Conservation (phyloP, 2,888 invertebrate genomes). For the Brachyptera putata region DNA sequence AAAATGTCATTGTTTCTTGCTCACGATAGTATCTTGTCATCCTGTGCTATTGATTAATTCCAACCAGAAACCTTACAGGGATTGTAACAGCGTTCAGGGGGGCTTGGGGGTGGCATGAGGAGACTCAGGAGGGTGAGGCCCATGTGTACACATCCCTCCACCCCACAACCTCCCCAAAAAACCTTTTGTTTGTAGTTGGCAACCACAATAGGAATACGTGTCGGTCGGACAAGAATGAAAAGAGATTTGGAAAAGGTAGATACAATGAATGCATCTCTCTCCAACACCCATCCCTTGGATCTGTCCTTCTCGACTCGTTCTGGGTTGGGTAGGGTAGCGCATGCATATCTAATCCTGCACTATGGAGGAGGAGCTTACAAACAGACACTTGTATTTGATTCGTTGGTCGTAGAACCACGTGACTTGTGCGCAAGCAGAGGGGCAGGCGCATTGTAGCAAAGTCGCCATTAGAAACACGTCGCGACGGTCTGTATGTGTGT, state of each 20-base stretch:
- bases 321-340: conserved; percentile 19
- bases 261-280: conserved; percentile 20
- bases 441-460: conserved; percentile 22
- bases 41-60: conserved; percentile 23
- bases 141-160: conserved; percentile 22
- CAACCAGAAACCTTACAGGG: conserved; percentile 22
- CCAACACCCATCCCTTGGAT: background rate
- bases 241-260: conserved; percentile 22
- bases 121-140: background rate
- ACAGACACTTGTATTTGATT: conserved; percentile 6
- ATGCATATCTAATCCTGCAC: conserved; percentile 18
- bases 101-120: background rate
- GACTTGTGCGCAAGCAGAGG: conserved; percentile 28
- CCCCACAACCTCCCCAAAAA: conserved; percentile 23
- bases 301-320: background rate
- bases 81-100: background rate
- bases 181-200: conserved; percentile 31
- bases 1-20: background rate
- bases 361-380: background rate
- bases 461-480: conserved; percentile 33
- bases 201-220: conserved; percentile 30
- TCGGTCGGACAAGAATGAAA: conserved; percentile 23
- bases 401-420: conserved; percentile 23
- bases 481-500: conserved; percentile 31
- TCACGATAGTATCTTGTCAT: conserved; percentile 7